These are phyloP conservation scores for Littorina saxatilis DNA, from an alignment of 1,140 invertebrate genomes.

Conservation along the genomic window DNA sequence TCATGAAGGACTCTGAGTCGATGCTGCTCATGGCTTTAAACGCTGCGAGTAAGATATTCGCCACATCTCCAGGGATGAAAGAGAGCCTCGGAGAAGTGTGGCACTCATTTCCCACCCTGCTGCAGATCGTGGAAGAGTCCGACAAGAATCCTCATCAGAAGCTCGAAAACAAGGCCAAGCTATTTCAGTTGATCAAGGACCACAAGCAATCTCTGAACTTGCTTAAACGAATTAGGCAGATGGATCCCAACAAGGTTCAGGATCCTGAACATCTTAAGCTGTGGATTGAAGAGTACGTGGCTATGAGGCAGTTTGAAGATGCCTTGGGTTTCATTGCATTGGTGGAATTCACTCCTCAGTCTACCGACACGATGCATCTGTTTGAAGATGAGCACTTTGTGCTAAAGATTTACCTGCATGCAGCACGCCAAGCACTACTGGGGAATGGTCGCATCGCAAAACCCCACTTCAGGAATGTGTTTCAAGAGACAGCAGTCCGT, in stretches of 20 bases:
- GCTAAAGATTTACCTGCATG: constrained; percentile 8
- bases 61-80: constrained; percentile 2
- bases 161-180: constrained; percentile 1
- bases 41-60: background rate
- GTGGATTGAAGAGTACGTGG: constrained; percentile 28
- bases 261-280: constrained; percentile 25
- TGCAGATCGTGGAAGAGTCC: constrained; percentile 7
- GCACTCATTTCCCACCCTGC: constrained; percentile 11
- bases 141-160: background rate
- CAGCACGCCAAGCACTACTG: background rate
- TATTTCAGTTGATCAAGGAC: constrained; percentile 10
- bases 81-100: constrained; percentile 7
- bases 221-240: background rate
- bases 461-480: background rate
- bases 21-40: constrained; percentile 10
- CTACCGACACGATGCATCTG: background rate
- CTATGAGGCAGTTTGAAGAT: background rate
- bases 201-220: constrained; percentile 12
- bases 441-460: background rate
- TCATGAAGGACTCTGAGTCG: background rate
- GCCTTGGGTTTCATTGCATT: constrained; percentile 11
- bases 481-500: background rate
- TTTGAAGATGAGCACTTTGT: constrained; percentile 19
- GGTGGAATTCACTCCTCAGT: background rate
- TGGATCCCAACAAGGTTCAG: background rate